A percentile compares a stretch with the other conserved stretches of the same genome.
Conservation (phyloP, 2,797 vertebrate genomes). For the Odontamblyopus rebecca region DNA sequence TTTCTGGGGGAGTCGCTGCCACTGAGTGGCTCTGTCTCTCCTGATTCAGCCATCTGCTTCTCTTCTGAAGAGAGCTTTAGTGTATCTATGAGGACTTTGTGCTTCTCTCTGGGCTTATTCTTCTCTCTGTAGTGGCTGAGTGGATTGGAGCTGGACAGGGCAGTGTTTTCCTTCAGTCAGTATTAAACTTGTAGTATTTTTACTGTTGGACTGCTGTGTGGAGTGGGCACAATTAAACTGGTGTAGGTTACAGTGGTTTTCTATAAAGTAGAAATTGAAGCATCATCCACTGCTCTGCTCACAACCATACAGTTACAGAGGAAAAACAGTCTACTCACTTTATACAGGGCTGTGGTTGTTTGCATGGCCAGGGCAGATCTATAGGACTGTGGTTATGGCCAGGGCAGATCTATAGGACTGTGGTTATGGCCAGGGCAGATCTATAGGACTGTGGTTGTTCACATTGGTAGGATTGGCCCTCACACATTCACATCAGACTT, state of each 20-base stretch:
- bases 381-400: neutral
- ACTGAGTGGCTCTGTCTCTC: constrained; percentile 60
- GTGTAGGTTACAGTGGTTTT: constrained; percentile 45
- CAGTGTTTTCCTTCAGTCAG: constrained; percentile 68
- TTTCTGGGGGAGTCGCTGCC: constrained; percentile 67
- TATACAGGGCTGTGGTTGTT: neutral
- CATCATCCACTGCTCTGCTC: constrained; percentile 26
- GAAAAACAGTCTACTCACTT: neutral
- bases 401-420: neutral
- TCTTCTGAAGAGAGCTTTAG: constrained; percentile 70
- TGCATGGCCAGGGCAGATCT: neutral
- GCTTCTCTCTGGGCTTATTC: constrained; percentile 48
- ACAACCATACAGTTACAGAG: neutral
- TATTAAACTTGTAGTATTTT: constrained; percentile 77
- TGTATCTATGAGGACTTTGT: constrained; percentile 63
- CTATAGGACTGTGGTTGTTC: neutral
- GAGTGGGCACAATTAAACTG: constrained; percentile 41
- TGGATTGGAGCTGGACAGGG: constrained; percentile 24
- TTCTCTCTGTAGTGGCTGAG: constrained; percentile 16
- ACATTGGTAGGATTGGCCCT: neutral
- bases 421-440: neutral
- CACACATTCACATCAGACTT: neutral
- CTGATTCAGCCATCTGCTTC: constrained; percentile 72
- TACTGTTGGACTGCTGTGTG: constrained; percentile 60
- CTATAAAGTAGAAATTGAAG: constrained; percentile 33